Evolutionary conservation across 2,113 vertebrate species (phyloP).

Genomic region (Cnemophilus loriae): DNA sequence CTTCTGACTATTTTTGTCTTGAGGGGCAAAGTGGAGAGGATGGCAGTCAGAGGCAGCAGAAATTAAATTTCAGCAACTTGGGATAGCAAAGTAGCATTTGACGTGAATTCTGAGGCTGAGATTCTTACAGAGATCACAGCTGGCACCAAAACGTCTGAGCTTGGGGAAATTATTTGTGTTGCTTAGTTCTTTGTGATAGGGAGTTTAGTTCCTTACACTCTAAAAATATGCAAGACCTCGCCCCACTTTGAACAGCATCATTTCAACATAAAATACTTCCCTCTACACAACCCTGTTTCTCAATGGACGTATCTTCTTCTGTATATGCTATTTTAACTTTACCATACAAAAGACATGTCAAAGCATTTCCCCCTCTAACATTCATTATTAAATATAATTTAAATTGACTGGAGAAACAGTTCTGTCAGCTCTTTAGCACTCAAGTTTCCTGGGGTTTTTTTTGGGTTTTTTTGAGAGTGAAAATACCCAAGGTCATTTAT

Average conservation of each 20-base stretch:
- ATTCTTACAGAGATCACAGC: background rate
- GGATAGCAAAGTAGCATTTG: background rate
- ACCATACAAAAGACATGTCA: background rate
- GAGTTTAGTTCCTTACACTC: background rate
- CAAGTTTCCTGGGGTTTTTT: background rate
- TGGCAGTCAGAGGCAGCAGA: background rate
- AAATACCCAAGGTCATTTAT: background rate
- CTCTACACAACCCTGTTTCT: background rate
- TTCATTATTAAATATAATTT: background rate
- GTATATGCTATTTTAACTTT: background rate
- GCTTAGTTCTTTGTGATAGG: background rate
- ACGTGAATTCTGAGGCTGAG: background rate
- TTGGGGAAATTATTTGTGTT: constrained; percentile 1
- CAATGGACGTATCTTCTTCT: background rate
- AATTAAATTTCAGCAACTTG: background rate
- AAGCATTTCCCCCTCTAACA: background rate
- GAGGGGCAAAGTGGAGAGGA: accelerated
- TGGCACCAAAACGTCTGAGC: background rate
- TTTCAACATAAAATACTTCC: background rate
- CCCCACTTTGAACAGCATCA: background rate
- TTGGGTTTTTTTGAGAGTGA: background rate
- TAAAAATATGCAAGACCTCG: background rate
- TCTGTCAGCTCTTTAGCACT: background rate
- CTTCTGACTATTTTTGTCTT: background rate
- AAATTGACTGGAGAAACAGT: background rate